phyloP scores from a whole-genome alignment of 92 coral and sea anemone genomes.

The Desmophyllum pertusum region DNA sequence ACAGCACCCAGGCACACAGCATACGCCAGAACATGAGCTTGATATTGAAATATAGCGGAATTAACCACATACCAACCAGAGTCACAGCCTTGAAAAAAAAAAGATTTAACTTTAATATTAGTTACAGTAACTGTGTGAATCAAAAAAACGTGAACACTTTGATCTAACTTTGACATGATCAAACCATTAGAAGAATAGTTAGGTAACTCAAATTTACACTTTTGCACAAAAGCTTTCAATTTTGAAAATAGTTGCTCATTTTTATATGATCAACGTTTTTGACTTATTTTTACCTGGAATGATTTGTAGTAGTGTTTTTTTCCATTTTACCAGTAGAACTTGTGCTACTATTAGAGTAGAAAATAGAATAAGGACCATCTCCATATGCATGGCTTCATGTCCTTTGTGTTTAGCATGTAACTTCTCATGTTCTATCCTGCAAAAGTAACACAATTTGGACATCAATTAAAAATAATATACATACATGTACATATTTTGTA shows the following conservation, averaged over 20 bases:
- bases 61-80: slow-evolving; percentile 95
- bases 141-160: too few species aligned
- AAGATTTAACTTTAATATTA: too few species aligned
- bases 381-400: slow-evolving; percentile 99
- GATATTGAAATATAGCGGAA: slow-evolving; percentile 92
- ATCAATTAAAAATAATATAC: background rate
- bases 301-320: slow-evolving; percentile 89
- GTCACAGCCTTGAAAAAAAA: slow-evolving; percentile 78
- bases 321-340: slow-evolving; percentile 94
- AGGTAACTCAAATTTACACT: too few species aligned
- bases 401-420: slow-evolving; percentile 98
- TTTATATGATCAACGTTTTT: background rate
- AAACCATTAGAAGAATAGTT: too few species aligned
- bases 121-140: too few species aligned
- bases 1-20: slow-evolving; percentile 82
- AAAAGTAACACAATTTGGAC: background rate
- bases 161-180: too few species aligned
- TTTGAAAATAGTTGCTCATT: too few species aligned
- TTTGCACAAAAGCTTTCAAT: too few species aligned
- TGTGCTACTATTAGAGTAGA: slow-evolving; percentile 96
- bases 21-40: slow-evolving; percentile 91
- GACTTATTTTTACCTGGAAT: slow-evolving; percentile 72
- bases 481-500: too few species aligned
- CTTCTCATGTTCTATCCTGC: slow-evolving; percentile 91
- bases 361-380: slow-evolving; percentile 89